Evolutionary conservation across 2,797 vertebrate species (phyloP), one percentile per base, ranked within the genome.

Genomic region (Cryptoprocta ferox): DNA sequence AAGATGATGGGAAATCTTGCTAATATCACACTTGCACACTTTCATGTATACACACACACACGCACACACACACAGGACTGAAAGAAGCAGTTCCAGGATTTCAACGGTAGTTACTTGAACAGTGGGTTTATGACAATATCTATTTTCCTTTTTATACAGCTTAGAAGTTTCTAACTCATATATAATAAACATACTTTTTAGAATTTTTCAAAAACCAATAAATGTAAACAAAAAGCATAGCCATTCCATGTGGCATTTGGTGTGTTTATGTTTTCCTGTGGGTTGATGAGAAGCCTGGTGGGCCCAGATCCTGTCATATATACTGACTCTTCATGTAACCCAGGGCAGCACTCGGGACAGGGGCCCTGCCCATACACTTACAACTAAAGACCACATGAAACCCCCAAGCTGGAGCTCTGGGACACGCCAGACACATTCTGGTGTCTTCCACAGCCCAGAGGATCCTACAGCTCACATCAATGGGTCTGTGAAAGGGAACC

Each of bases 151-250:
- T 73, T 78, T 63, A 79, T 66, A 35, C 28, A 50, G 21, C 61
- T 79, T 93, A 81, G 73, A 70, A 48, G 73, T 35, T 80, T 42
- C 28, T 42, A 71, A 91, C 21, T 87, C 50, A 80, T 89, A 2
- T 48, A 59, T 70, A 86, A 81, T 80, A 94, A 70, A 91, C 14
- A 79, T 39, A 63, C 6, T 56, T 95, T 91, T 84, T 85, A 63
- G 73, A 71, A 80, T 19, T 78, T 37, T 39, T 48, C 14, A 9
- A 39, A 94, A 89, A 81, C 32, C 19, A 81, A 39, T 19, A n/a
- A 56, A 45, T 35, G 2, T 73, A 78, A 79, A 73, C 39, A 65
- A 70, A 68, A 94, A 96, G 70, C 48, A 13, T 7, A 15, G 3
- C 19, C 32, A 50, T 91, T 79, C 63, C 68, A 26, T 1, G 5